phyloP scores from a whole-genome alignment of 2,888 invertebrate genomes.

The Amorpha juglandis region DNA sequence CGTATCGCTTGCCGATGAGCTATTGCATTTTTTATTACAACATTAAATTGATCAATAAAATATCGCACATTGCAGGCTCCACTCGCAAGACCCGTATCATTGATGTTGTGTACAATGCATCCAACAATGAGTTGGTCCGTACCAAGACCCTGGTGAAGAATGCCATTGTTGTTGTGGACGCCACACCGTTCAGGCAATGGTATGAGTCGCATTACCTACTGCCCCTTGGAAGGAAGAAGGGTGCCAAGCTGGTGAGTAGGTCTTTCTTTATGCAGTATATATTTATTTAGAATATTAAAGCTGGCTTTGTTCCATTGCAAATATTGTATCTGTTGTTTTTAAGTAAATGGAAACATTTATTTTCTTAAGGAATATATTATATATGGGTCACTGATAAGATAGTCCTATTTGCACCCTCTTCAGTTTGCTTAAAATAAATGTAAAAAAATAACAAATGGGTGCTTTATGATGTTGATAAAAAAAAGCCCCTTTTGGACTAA shows the following conservation, averaged over 20 bases:
- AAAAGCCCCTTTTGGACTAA: too few relatives aligned
- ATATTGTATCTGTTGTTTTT: too few relatives aligned
- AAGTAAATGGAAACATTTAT: too few relatives aligned
- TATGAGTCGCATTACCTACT: slow-evolving; percentile 98
- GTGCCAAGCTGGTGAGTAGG: slow-evolving; percentile 92
- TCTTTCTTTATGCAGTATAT: not conserved
- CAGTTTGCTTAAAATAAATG: too few relatives aligned
- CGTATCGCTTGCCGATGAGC: too few relatives aligned
- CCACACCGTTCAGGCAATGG: slow-evolving; percentile 99
- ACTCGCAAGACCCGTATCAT: slow-evolving; percentile 99
- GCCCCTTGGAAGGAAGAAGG: slow-evolving; percentile 98
- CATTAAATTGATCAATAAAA: too few relatives aligned
- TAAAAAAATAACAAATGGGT: too few relatives aligned
- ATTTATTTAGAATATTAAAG: not conserved
- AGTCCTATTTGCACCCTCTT: too few relatives aligned
- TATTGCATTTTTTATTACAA: not conserved
- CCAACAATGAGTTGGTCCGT: slow-evolving; percentile 99
- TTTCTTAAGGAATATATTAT: too few relatives aligned
- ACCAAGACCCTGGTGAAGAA: slow-evolving; percentile 99
- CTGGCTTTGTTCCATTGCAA: too few relatives aligned
- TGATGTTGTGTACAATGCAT: slow-evolving; percentile 99
- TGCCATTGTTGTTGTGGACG: slow-evolving; percentile 98
- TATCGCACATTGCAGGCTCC: slow-evolving; percentile 83
- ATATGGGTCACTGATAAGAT: too few relatives aligned
- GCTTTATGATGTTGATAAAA: too few relatives aligned